Base-by-base conservation (phyloP, 2,113 vertebrate genomes). In the Mionectes macconnelli region DNA sequence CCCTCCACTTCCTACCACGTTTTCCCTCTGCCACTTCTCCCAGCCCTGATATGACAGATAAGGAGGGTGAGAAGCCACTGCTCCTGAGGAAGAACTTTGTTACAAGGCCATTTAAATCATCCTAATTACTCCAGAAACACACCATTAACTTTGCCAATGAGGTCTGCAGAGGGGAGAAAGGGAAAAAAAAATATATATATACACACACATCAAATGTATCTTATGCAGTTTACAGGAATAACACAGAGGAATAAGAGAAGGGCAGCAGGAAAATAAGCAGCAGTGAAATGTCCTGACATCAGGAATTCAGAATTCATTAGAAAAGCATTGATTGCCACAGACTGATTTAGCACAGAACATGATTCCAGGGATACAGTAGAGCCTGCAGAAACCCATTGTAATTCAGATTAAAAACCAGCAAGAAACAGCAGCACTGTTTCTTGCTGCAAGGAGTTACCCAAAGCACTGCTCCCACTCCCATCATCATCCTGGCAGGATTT, bases 221-320 rank as follows among this genome's bases (percentile, higher is more conserved):
- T 90, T 56, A 17, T 81, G 79, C 70, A 40, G 49, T 90, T 94
- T 94, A 63, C 67, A 97, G 96, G 79, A 84, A 52, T 28, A 90
- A 84, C 10, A 2, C 52, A 28, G 84, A 93, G 77, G 94, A 75
- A 45, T 64, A 75, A 84, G 76, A 90, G 96, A 94, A 97, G 96
- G 97, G 94, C 96, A 96, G 86, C 63, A 86, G 88, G 84, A 92
- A 97, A 97, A 97, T 83, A 97, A 96, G 96, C 92, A 97, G 92
- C 88, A 82, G 47, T 52, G 90, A 80, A 85, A 90, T 63, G 96
- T 96, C 97, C 97, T 96, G 90, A 94, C 96, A 96, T 97, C 97
- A 97, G 97, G 97, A 97, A 98, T 98, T 97, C 97, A 97, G 96
- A 97, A 96, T 98, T 98, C 98, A 98, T 98, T 98, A 98, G 97